Percentiles rank a stretch among this genome's conserved stretches.
phyloP scores from a whole-genome alignment of 30 jellyfish, hydroid and myxozoan genomes.

The Catostylus mosaicus region DNA sequence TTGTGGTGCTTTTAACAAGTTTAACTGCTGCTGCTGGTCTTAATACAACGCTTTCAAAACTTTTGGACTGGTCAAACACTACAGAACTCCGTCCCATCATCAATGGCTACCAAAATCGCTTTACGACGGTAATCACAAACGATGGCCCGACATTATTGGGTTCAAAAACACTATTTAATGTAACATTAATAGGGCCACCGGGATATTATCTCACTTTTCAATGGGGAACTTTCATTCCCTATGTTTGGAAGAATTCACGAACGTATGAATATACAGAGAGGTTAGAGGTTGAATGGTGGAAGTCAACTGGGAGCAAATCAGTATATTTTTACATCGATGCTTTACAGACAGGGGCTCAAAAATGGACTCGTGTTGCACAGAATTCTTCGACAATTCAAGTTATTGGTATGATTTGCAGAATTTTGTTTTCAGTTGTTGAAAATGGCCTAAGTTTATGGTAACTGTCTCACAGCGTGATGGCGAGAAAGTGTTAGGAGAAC shows the following conservation, averaged over 20 bases:
- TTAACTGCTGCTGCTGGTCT: neutral
- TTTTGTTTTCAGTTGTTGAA: neutral
- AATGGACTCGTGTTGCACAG: constrained; percentile 37
- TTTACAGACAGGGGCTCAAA: neutral
- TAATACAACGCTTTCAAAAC: neutral
- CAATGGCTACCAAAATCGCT: neutral
- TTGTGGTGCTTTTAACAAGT: neutral
- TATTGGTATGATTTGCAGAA: constrained; percentile 12
- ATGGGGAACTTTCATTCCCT: constrained; percentile 63
- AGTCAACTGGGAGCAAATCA: constrained; percentile 47
- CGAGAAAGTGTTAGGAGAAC: no score
- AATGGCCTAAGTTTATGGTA: no score
- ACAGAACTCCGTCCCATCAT: neutral
- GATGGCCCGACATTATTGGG: constrained; percentile 74
- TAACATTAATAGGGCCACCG: constrained; percentile 4
- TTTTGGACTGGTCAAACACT: neutral
- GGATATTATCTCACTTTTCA: constrained; percentile 29
- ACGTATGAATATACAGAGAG: neutral
- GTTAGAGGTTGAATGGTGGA: constrained; percentile 59
- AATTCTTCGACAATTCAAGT: constrained; percentile 43
- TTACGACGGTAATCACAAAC: neutral
- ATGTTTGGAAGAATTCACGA: constrained; percentile 16
- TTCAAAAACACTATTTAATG: constrained; percentile 49
- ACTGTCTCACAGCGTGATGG: no score
- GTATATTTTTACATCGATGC: constrained; percentile 23